Percentiles rank a stretch among this genome's conserved stretches.
phyloP scores from a whole-genome alignment of 2,797 vertebrate genomes.

The Chaunax sp. region DNA sequence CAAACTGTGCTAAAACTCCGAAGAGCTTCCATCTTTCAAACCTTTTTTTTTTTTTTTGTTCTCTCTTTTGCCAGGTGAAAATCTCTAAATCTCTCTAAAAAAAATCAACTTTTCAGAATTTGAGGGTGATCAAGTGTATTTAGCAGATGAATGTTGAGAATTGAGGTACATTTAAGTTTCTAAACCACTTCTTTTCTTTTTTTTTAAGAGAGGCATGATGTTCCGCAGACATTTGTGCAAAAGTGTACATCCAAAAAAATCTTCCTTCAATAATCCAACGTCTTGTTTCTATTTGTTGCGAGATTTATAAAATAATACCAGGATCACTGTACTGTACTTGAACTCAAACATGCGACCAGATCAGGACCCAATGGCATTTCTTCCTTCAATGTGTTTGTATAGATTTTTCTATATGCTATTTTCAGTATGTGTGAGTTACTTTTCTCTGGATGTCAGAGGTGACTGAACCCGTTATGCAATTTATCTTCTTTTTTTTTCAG shows the following conservation, averaged over 20 bases:
- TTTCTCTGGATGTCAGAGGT: conserved; percentile 33
- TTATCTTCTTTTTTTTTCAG: conserved; percentile 38
- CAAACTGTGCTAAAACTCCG: conserved; percentile 55
- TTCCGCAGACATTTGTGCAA: conserved; percentile 10
- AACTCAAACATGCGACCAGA: conserved; percentile 43
- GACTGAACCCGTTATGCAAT: conserved; percentile 74
- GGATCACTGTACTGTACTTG: conserved; percentile 71
- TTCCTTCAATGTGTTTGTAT: conserved; percentile 51
- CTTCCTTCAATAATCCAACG: conserved; percentile 30
- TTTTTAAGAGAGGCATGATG: background rate
- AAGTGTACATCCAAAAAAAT: conserved; percentile 22
- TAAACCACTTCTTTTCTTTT: conserved; percentile 1
- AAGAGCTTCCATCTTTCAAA: conserved; percentile 66
- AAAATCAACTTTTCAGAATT: conserved; percentile 19
- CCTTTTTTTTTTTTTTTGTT: background rate
- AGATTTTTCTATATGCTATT: conserved; percentile 60
- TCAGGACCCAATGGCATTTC: conserved; percentile 14
- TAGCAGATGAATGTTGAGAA: background rate
- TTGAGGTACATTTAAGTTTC: background rate
- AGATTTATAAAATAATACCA: conserved; percentile 48
- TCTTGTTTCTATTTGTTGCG: conserved; percentile 33
- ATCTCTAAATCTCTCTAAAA: conserved; percentile 1
- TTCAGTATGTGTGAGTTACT: conserved; percentile 30
- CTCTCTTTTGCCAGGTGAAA: conserved; percentile 28
- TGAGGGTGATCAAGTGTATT: background rate